These are phyloP conservation scores for Characodon lateralis DNA, from an alignment of 2,797 vertebrate genomes.

Conservation along the genomic window DNA sequence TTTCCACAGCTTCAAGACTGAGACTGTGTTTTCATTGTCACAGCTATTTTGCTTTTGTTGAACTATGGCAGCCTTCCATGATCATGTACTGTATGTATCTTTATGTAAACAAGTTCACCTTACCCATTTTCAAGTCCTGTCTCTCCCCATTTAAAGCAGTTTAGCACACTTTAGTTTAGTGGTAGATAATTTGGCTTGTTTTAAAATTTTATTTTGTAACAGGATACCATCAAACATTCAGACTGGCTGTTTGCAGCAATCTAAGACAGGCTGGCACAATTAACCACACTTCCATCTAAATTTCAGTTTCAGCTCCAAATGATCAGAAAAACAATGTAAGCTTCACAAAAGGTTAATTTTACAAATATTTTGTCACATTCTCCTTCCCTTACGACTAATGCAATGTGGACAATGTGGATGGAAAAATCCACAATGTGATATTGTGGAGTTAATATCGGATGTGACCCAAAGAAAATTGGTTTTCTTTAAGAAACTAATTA, in stretches of 20 bases:
- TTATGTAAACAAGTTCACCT: conserved; percentile 49
- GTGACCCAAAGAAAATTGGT: too few relatives aligned
- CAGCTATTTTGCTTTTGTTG: conserved; percentile 67
- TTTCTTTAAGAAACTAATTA: too few relatives aligned
- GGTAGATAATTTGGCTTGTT: conserved; percentile 2
- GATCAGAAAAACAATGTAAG: background rate
- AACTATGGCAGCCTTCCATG: conserved; percentile 61
- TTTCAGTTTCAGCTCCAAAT: background rate
- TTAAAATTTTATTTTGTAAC: background rate
- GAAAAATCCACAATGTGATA: too few relatives aligned
- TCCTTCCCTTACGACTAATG: background rate
- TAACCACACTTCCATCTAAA: background rate
- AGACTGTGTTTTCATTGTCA: conserved; percentile 72
- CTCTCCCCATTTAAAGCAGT: background rate
- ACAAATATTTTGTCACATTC: background rate
- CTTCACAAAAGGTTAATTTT: background rate
- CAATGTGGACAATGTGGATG: background rate
- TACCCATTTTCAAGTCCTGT: conserved; percentile 26
- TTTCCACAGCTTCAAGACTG: conserved; percentile 75
- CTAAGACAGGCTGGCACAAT: background rate
- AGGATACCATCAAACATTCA: background rate
- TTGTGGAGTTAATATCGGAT: too few relatives aligned
- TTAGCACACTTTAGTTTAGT: background rate
- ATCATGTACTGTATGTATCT: conserved; percentile 55
- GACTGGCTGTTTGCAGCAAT: background rate